Evolutionary conservation across 2,113 vertebrate species (phyloP).

Genomic region (Elgaria multicarinata): DNA sequence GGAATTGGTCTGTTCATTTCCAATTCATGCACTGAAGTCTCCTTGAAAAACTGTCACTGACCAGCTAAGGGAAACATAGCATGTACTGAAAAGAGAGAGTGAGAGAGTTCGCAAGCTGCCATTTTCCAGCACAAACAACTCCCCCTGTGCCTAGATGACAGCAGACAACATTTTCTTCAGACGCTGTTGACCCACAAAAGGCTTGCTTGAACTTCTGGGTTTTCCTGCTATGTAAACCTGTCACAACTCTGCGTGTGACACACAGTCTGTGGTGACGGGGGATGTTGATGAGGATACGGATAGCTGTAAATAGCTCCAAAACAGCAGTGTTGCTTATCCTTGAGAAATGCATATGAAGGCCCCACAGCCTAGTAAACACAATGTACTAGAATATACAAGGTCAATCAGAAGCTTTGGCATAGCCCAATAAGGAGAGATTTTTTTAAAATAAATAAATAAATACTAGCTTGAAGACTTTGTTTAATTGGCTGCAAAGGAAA

Average conservation of each 20-base stretch:
- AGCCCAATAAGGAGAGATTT: background rate
- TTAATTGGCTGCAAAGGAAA: background rate
- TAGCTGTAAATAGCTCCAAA: constrained; percentile 21
- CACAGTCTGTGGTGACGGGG: background rate
- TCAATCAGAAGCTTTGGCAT: background rate
- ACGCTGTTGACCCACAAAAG: constrained; percentile 32
- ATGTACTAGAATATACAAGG: background rate
- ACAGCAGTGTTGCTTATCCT: background rate
- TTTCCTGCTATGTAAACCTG: constrained; percentile 21
- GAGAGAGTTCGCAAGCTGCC: too few species aligned
- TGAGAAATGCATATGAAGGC: background rate
- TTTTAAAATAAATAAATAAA: too few species aligned
- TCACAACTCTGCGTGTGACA: constrained; percentile 9
- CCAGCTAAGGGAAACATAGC: background rate
- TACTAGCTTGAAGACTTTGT: background rate
- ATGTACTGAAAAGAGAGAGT: background rate
- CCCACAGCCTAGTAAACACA: background rate
- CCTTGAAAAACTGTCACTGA: background rate
- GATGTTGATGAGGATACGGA: background rate
- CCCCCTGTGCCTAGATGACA: constrained; percentile 23
- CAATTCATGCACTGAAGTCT: background rate
- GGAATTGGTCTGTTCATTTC: background rate
- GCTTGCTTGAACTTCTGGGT: constrained; percentile 6
- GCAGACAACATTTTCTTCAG: constrained; percentile 12
- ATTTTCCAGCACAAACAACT: constrained; percentile 15